These are phyloP conservation scores for Poeciliopsis turrubarensis DNA, from an alignment of 2,113 vertebrate species.

Conservation along the genomic window DNA sequence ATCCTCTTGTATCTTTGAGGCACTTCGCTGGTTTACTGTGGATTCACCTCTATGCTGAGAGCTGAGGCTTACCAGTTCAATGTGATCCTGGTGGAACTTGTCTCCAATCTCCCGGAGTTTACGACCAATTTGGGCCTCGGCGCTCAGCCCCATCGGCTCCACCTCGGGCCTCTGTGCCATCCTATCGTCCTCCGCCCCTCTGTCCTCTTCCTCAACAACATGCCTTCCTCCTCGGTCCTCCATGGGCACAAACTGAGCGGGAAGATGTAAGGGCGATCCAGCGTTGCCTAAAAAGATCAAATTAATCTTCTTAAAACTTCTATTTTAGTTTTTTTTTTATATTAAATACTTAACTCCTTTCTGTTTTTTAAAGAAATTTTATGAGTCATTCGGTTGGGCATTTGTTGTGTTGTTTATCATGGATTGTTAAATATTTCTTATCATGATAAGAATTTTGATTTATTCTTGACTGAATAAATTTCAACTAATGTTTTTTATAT, in stretches of 20 bases:
- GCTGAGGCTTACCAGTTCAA: conserved; percentile 69
- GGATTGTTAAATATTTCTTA: no score
- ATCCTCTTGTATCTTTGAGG: no score
- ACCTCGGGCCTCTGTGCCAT: conserved; percentile 57
- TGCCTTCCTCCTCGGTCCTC: conserved; percentile 68
- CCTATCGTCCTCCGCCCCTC: conserved; percentile 57
- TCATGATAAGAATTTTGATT: no score
- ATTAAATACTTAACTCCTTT: background rate
- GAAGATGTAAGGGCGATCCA: conserved; percentile 68
- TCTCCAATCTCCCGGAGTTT: conserved; percentile 79
- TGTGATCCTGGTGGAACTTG: conserved; percentile 77
- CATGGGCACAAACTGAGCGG: conserved; percentile 70
- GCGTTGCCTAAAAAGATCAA: conserved; percentile 61
- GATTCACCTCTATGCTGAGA: background rate
- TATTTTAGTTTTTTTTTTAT: background rate
- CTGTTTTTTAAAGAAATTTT: background rate
- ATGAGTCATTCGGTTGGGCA: background rate
- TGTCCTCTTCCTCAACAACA: conserved; percentile 52
- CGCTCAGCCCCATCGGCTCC: conserved; percentile 61
- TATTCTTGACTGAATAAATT: no score
- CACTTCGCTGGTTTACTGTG: background rate
- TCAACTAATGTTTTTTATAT: no score
- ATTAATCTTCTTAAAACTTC: conserved; percentile 27
- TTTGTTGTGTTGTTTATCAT: no score
- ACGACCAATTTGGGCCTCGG: conserved; percentile 72